Conservation (phyloP, 1,140 invertebrate species). For the Tetraneura akinire region DNA sequence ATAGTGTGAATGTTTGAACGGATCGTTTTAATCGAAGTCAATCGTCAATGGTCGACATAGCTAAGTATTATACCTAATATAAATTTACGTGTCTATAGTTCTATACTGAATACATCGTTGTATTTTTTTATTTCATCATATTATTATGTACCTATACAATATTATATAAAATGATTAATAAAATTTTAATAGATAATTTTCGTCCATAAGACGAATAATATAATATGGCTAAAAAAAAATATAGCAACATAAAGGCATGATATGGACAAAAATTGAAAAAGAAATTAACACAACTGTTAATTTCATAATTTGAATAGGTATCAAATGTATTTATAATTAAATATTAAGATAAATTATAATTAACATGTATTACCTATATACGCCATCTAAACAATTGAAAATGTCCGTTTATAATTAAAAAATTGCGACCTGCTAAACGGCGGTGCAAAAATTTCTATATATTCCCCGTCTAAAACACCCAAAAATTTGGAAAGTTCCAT, state of each 20-base stretch:
- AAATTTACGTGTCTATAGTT: too few relatives aligned
- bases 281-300: background rate
- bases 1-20: too few relatives aligned
- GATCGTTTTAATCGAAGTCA: too few relatives aligned
- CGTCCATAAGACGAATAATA: background rate
- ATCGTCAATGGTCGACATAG: too few relatives aligned
- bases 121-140: too few relatives aligned
- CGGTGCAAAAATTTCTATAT: slow-evolving; percentile 59
- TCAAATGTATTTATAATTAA: background rate
- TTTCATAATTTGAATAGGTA: background rate
- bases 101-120: too few relatives aligned
- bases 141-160: too few relatives aligned
- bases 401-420: slow-evolving; percentile 62
- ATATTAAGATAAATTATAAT: background rate
- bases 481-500: slow-evolving; percentile 58
- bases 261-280: background rate
- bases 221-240: slow-evolving; percentile 28
- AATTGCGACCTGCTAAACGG: slow-evolving; percentile 58
- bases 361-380: too few relatives aligned
- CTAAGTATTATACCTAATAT: too few relatives aligned
- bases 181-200: slow-evolving; percentile 24
- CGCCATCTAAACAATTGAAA: slow-evolving; percentile 60
- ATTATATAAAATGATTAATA: slow-evolving; percentile 11
- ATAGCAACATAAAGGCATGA: background rate
- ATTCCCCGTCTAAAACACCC: slow-evolving; percentile 61